A percentile compares a stretch with the other conserved stretches of the same genome.
Conservation (phyloP, 2,113 vertebrate species). For the Desmodus rotundus region DNA sequence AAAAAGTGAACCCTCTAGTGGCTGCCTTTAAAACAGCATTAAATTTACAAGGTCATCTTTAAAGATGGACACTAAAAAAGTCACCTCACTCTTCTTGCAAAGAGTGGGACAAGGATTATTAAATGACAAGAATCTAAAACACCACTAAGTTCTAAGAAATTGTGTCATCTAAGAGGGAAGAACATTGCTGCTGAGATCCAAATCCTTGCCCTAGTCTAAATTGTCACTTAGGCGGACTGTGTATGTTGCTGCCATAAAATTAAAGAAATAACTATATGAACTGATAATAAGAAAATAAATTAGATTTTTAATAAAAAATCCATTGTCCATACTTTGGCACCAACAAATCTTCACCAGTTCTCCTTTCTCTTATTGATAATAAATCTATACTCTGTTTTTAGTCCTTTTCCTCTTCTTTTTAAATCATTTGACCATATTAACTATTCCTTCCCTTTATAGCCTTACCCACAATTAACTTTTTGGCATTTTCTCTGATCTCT, state of each 20-base stretch:
- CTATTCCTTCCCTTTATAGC: background rate
- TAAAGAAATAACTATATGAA: background rate
- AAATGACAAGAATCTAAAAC: background rate
- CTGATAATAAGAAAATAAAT: background rate
- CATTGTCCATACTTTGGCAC: background rate
- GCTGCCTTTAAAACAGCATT: slow-evolving; percentile 29
- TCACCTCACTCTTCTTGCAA: background rate
- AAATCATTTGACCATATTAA: background rate
- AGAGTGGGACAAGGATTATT: background rate
- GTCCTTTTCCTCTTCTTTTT: background rate
- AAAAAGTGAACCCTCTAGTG: slow-evolving; percentile 43
- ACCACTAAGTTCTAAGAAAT: background rate
- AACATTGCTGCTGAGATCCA: background rate
- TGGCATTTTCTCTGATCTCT: background rate
- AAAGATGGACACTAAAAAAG: background rate
- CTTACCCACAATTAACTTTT: background rate
- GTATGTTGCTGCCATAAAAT: background rate
- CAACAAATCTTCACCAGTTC: background rate
- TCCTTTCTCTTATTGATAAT: background rate
- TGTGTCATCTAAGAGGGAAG: background rate
- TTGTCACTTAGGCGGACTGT: background rate
- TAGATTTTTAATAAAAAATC: background rate
- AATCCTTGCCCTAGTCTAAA: background rate
- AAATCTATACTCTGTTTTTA: background rate
- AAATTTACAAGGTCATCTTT: background rate